Base-by-base conservation (phyloP, 1,140 invertebrate genomes). In the Tyrophagus putrescentiae region DNA sequence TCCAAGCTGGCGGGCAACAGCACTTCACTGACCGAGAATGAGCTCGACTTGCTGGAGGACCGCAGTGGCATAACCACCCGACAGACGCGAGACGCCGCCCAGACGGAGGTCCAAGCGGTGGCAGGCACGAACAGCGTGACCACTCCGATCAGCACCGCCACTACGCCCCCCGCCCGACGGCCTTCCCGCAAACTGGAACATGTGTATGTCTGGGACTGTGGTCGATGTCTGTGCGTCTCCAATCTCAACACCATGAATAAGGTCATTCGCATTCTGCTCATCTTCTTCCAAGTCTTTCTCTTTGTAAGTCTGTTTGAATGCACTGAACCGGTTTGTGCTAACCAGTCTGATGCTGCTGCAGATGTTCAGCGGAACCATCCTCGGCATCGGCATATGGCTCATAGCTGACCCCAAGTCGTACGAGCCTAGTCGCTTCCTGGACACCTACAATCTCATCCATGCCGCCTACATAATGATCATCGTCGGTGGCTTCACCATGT, bases 301-400 rank as follows among this genome's bases (percentile, higher is more conserved):
- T 54, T 54, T 54, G 52, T 54, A 54, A 31, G 52, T 54, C n/a
- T n/a, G n/a, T n/a, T n/a, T n/a, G n/a, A n/a, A n/a, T n/a, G n/a
- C n/a, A n/a, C n/a, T n/a, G n/a, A n/a, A n/a, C n/a, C n/a, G n/a
- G n/a, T n/a, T n/a, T n/a, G n/a, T n/a, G n/a, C n/a, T n/a, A n/a
- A n/a, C n/a, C n/a, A n/a, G n/a, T n/a, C n/a, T n/a, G n/a, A n/a
- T n/a, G n/a, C n/a, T n/a, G n/a, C n/a, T 39, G 25, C 28, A 63
- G 62, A 50, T 48, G 16, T 28, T 64, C 3, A 62, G 63, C 9
- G 25, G 61, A 33, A 53, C 56, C 7, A 48, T 62, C 6, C 28
- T 64, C 27, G 63, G 63, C n/a, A 64, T 64, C 1, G 63, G 63
- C 21, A 57, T 64, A 16, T 64, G 63, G 63, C 48, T 62, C 5